These are phyloP conservation scores for Danionella cerebrum DNA, from an alignment of 2,113 vertebrate species.

Conservation along the genomic window DNA sequence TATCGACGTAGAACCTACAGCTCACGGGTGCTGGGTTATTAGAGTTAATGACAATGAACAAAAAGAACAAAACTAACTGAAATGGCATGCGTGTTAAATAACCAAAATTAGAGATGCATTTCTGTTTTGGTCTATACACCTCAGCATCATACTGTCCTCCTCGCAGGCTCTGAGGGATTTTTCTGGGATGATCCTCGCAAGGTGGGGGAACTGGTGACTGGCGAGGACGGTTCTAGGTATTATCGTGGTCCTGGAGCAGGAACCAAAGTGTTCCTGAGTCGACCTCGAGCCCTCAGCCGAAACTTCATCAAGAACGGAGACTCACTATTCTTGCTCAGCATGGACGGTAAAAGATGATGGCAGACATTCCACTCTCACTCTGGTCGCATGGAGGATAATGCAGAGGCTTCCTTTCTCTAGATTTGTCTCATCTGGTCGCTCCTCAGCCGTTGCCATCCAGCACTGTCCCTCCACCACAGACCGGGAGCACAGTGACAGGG, in stretches of 20 bases:
- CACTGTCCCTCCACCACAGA: neutral
- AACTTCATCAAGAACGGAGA: constrained; percentile 77
- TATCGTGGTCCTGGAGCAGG: constrained; percentile 61
- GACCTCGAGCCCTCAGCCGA: constrained; percentile 51
- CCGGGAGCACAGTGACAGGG: neutral
- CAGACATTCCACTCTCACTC: too few relatives aligned
- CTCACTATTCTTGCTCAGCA: constrained; percentile 71
- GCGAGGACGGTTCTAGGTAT: constrained; percentile 66
- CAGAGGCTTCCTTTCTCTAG: constrained; percentile 47
- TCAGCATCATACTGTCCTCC: too few relatives aligned
- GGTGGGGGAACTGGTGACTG: constrained; percentile 59
- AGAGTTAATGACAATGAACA: too few relatives aligned
- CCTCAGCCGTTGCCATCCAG: constrained; percentile 45
- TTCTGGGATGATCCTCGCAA: constrained; percentile 76
- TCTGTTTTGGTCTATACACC: neutral
- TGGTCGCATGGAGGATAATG: too few relatives aligned
- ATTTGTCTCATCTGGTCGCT: constrained; percentile 71
- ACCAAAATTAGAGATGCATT: too few relatives aligned
- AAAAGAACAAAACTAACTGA: too few relatives aligned
- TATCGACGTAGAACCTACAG: too few relatives aligned
- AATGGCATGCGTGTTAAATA: too few relatives aligned
- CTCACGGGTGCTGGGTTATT: too few relatives aligned
- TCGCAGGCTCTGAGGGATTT: constrained; percentile 2
- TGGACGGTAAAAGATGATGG: constrained; percentile 65
- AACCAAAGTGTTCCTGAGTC: constrained; percentile 36